Percentiles rank a stretch among this genome's conserved stretches.
phyloP scores from a whole-genome alignment of 2,113 vertebrate genomes.

The Bubalus kerabau region DNA sequence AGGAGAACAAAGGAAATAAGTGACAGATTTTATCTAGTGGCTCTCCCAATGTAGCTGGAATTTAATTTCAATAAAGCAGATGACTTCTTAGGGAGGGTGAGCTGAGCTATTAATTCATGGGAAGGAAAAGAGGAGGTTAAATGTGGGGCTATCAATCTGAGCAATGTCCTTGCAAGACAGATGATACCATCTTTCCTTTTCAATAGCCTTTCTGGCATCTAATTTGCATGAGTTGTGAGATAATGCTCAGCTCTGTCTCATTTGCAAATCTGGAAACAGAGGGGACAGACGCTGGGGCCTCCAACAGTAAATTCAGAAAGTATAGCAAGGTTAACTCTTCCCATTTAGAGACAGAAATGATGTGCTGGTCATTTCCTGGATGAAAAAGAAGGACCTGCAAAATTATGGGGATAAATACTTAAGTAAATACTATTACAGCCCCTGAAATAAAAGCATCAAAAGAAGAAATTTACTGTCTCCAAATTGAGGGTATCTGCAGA shows the following conservation, averaged over 20 bases:
- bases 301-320: slow-evolving; percentile 40
- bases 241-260: slow-evolving; percentile 52
- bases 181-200: slow-evolving; percentile 62
- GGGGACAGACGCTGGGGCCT: not conserved
- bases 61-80: slow-evolving; percentile 56
- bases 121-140: slow-evolving; percentile 53
- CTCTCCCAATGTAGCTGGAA: not conserved
- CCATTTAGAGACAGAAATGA: slow-evolving; percentile 34
- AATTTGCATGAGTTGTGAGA: slow-evolving; percentile 74
- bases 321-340: slow-evolving; percentile 29
- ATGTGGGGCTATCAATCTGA: slow-evolving; percentile 52
- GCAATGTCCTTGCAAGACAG: slow-evolving; percentile 58
- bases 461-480: not conserved
- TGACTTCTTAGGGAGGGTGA: slow-evolving; percentile 24
- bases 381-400: not conserved
- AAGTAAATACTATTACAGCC: not conserved
- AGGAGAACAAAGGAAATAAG: slow-evolving; percentile 35
- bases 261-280: slow-evolving; percentile 64
- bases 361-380: not conserved
- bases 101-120: slow-evolving; percentile 14
- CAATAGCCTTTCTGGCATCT: slow-evolving; percentile 57
- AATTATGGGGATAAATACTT: not conserved
- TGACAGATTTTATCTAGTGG: not conserved
- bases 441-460: not conserved
- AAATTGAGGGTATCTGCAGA: not conserved